These are phyloP conservation scores for Galago senegalensis DNA, from an alignment of 2,797 vertebrate genomes.

Conservation along the genomic window DNA sequence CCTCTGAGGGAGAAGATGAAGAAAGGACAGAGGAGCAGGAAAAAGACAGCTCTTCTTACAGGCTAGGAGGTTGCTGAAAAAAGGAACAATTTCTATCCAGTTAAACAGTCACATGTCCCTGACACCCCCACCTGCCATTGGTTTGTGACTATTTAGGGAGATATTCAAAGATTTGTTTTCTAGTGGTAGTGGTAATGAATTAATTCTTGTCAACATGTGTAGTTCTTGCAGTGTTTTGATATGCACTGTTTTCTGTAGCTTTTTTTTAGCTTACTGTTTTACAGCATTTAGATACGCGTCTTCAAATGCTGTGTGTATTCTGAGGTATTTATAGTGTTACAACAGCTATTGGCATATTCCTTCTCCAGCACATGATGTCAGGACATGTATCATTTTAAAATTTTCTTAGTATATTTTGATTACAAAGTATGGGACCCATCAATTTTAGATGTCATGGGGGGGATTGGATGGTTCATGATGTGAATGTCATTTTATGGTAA, in stretches of 20 bases:
- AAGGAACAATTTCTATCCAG: not conserved
- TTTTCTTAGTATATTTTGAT: slow-evolving; percentile 38
- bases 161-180: slow-evolving; percentile 28
- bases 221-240: not conserved
- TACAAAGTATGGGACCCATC: not conserved
- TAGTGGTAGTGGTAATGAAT: not conserved
- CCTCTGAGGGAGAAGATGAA: not conserved
- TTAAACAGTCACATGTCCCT: not conserved
- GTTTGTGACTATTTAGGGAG: not conserved
- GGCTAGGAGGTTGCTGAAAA: not conserved
- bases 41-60: not conserved
- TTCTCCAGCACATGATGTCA: not conserved
- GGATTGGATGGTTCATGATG: not conserved
- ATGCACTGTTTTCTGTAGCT: slow-evolving; percentile 20
- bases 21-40: too few species aligned
- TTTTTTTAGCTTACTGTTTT: not conserved
- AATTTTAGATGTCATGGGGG: not conserved
- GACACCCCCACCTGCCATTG: too few species aligned
- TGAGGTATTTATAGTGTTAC: not conserved
- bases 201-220: not conserved
- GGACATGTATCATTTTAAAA: not conserved
- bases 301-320: not conserved
- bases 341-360: not conserved
- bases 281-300: not conserved
- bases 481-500: not conserved